Evolutionary conservation across 2,113 vertebrate species (phyloP).

Genomic region (Lanius ludovicianus): DNA sequence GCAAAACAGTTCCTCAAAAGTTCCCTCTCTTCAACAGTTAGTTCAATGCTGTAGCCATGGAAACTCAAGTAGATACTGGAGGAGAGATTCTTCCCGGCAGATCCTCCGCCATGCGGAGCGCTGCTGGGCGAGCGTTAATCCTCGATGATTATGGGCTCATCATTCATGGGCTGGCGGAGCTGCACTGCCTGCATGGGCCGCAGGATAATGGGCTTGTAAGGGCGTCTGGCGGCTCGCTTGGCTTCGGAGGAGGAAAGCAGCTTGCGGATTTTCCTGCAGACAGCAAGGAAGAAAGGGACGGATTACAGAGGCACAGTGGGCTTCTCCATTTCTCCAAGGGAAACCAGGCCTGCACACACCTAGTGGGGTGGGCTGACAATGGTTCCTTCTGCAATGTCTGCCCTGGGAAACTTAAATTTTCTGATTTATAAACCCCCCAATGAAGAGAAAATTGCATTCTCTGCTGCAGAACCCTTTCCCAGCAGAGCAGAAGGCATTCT

Average conservation of each 20-base stretch:
- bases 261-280: conserved; percentile 79
- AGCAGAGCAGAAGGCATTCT: not conserved
- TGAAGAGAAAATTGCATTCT: not conserved
- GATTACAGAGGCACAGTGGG: not conserved
- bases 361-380: accelerated
- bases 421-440: not conserved
- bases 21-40: conserved; percentile 55
- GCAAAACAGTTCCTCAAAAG: conserved; percentile 71
- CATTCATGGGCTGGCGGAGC: conserved; percentile 77
- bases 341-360: not conserved
- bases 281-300: not conserved
- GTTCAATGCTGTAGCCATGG: conserved; percentile 48
- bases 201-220: conserved; percentile 78
- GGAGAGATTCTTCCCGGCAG: conserved; percentile 58
- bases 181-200: conserved; percentile 75
- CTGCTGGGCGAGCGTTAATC: conserved; percentile 71
- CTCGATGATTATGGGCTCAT: conserved; percentile 81
- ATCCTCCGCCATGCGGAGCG: not conserved
- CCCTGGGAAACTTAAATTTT: not conserved
- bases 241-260: conserved; percentile 82
- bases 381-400: not conserved
- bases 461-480: not conserved
- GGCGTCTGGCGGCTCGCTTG: conserved; percentile 79
- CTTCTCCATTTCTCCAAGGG: not conserved
- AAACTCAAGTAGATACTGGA: conserved; percentile 48